Conservation (phyloP, 2,797 vertebrate genomes). For the Ficedula albicollis region DNA sequence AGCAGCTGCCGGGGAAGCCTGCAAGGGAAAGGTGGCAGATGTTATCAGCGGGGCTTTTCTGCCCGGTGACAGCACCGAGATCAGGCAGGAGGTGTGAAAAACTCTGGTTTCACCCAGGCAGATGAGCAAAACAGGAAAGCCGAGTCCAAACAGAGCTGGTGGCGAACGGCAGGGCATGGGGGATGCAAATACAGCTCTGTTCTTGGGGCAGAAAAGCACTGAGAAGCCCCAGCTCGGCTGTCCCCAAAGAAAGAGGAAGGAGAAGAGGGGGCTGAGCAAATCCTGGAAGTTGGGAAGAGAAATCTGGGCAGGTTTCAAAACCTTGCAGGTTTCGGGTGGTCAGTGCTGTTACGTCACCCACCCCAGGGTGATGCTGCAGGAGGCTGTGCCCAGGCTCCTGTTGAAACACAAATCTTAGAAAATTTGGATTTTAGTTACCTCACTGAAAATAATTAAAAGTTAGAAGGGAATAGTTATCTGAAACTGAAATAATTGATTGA, state of each 20-base stretch:
- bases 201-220: not conserved
- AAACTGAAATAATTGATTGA: too few species aligned
- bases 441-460: too few species aligned
- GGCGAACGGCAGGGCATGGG: not conserved
- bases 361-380: fast-evolving
- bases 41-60: not conserved
- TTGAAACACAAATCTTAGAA: too few species aligned
- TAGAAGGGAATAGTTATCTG: too few species aligned
- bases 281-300: not conserved
- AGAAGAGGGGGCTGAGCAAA: not conserved
- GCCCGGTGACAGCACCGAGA: not conserved
- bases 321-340: fast-evolving
- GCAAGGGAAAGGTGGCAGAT: not conserved
- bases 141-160: not conserved
- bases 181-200: not conserved
- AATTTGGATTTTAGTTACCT: too few species aligned
- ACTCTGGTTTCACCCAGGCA: not conserved
- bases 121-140: conserved; percentile 31
- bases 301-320: not conserved
- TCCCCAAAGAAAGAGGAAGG: not conserved
- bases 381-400: fast-evolving
- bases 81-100: not conserved
- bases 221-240: not conserved
- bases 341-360: fast-evolving
- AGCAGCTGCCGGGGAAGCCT: not conserved